Evolutionary conservation across 2,113 vertebrate genomes (phyloP).

Genomic region (Otocyon megalotis): DNA sequence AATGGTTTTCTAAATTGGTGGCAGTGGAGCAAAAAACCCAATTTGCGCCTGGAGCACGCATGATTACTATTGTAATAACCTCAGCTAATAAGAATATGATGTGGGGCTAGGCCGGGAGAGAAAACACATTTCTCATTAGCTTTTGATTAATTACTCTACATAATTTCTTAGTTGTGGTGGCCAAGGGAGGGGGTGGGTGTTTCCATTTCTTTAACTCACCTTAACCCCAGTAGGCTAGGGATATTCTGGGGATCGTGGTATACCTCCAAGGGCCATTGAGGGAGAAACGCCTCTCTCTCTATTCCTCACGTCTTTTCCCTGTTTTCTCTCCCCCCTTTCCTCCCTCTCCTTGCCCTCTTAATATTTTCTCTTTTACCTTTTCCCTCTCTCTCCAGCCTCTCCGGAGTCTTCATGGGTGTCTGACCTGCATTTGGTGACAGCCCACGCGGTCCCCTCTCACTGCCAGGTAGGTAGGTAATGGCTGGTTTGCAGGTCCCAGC

Average conservation of each 20-base stretch:
- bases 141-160: constrained; percentile 91
- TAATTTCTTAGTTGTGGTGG: constrained; percentile 87
- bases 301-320: neutral
- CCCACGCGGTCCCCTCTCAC: neutral
- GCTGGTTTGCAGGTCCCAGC: neutral
- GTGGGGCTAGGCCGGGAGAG: constrained; percentile 88
- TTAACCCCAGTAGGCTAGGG: constrained; percentile 60
- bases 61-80: constrained; percentile 92
- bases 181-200: constrained; percentile 74
- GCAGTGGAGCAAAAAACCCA: constrained; percentile 91
- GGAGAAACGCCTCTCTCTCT: neutral
- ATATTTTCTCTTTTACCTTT: neutral
- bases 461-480: too few relatives aligned
- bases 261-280: neutral
- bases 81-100: constrained; percentile 91
- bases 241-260: neutral
- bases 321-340: neutral
- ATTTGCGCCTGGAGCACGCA: constrained; percentile 88
- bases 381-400: neutral
- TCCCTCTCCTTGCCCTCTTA: neutral
- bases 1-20: constrained; percentile 90
- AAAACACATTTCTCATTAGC: constrained; percentile 93
- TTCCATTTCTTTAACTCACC: constrained; percentile 83
- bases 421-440: neutral
- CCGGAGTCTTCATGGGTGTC: neutral